Conservation (phyloP, 2,113 vertebrate species). For the Ardeotis arabs region DNA sequence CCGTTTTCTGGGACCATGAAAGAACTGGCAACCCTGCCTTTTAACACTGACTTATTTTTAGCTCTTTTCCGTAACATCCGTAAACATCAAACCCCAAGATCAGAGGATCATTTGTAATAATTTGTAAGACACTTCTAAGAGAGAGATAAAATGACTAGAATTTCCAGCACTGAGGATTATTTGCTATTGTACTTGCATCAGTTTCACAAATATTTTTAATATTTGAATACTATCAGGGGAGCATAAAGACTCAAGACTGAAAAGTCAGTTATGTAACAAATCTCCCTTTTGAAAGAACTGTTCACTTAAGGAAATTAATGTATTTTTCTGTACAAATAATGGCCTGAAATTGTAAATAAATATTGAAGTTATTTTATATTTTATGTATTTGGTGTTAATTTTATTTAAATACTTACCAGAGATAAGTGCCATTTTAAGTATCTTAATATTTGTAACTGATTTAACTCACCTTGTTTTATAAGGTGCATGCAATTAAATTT, state of each 20-base stretch:
- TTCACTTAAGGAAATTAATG: neutral
- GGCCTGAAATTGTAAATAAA: neutral
- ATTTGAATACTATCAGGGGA: neutral
- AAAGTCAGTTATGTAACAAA: neutral
- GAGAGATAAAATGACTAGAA: neutral
- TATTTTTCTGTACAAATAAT: neutral
- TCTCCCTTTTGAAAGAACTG: neutral
- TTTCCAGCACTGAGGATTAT: neutral
- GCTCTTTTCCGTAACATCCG: no score
- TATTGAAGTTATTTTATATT: neutral
- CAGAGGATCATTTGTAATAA: conserved; percentile 9
- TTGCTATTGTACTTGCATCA: neutral
- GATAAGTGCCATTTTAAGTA: neutral
- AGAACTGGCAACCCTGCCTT: conserved; percentile 54
- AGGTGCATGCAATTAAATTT: neutral
- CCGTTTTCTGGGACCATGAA: conserved; percentile 63
- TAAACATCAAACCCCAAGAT: conserved; percentile 17
- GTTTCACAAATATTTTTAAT: neutral
- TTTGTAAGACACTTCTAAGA: neutral
- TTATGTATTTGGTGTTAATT: neutral
- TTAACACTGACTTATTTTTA: conserved; percentile 34
- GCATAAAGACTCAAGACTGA: neutral
- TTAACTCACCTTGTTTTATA: neutral
- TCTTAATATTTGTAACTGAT: neutral
- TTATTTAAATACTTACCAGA: neutral